phyloP scores from a whole-genome alignment of 1,140 invertebrate species.

The Drosophila lowei region DNA sequence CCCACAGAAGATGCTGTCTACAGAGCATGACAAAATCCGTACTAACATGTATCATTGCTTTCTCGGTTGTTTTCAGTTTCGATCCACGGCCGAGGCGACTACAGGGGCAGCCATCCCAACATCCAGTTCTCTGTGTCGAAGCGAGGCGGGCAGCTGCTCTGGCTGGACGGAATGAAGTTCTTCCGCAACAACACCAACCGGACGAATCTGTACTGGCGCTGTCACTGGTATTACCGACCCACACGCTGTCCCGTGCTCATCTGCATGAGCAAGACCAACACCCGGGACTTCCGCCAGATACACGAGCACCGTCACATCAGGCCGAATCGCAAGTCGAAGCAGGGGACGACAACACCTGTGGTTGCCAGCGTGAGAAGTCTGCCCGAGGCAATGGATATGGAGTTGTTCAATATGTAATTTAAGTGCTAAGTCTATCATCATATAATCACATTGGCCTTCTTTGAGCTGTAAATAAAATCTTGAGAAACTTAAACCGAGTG shows the following conservation, averaged over 20 bases:
- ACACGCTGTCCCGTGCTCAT: conserved; percentile 78
- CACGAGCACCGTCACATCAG: conserved; percentile 74
- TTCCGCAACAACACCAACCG: conserved; percentile 81
- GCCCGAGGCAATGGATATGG: conserved; percentile 29
- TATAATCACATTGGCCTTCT: conserved; percentile 10
- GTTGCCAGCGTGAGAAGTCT: conserved; percentile 27
- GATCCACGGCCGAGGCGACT: conserved; percentile 54
- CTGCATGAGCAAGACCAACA: conserved; percentile 77
- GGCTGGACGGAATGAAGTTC: conserved; percentile 78
- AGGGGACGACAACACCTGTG: conserved; percentile 11
- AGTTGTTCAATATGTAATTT: conserved; percentile 65
- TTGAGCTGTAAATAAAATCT: conserved; percentile 57
- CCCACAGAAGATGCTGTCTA: no score
- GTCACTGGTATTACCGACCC: conserved; percentile 80
- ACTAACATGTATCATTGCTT: conserved; percentile 16
- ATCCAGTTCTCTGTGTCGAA: conserved; percentile 78
- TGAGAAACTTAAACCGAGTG: conserved; percentile 4
- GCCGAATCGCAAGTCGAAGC: conserved; percentile 44
- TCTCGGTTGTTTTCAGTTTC: conserved; percentile 30
- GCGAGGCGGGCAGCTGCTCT: conserved; percentile 75
- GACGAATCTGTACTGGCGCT: conserved; percentile 81
- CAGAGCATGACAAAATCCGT: no score
- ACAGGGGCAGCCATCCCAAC: conserved; percentile 62
- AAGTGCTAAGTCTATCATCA: conserved; percentile 27
- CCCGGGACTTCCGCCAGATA: conserved; percentile 75